These are phyloP conservation scores for Cryptus armator DNA, from an alignment of 2,888 invertebrate species.

Conservation along the genomic window DNA sequence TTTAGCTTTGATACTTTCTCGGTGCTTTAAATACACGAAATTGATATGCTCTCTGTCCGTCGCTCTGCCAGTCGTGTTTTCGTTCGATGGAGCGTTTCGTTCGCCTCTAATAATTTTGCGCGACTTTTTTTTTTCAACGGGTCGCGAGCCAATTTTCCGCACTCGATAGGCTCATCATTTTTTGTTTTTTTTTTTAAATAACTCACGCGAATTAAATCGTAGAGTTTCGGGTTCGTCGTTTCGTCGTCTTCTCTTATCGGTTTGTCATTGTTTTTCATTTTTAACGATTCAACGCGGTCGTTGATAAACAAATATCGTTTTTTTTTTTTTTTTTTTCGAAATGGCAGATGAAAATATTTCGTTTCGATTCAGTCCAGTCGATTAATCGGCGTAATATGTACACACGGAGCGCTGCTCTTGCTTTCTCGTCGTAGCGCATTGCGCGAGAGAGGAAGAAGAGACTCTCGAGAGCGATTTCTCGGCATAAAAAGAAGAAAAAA, in stretches of 20 bases:
- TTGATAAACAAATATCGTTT: not conserved
- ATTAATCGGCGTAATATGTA: slow-evolving; percentile 24
- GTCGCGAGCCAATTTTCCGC: slow-evolving; percentile 9
- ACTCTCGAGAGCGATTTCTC: slow-evolving; percentile 38
- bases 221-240: slow-evolving; percentile 33
- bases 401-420: slow-evolving; percentile 6
- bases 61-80: slow-evolving; percentile 45
- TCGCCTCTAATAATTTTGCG: slow-evolving; percentile 26
- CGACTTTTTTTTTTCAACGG: not conserved
- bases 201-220: slow-evolving; percentile 6
- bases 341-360: slow-evolving; percentile 54
- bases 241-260: slow-evolving; percentile 32
- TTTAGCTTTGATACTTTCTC: slow-evolving; percentile 61
- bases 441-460: slow-evolving; percentile 27
- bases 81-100: not conserved
- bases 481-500: not conserved
- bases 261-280: slow-evolving; percentile 13
- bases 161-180: not conserved
- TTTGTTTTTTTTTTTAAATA: not conserved
- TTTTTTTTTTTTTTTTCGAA: slow-evolving; percentile 1
- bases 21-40: slow-evolving; percentile 62
- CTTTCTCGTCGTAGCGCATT: not conserved
- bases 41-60: slow-evolving; percentile 60
- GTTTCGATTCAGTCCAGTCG: slow-evolving; percentile 25
- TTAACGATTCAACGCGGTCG: too few relatives aligned